Conservation (phyloP, 2,113 vertebrate species). For the Oxyruncus cristatus region DNA sequence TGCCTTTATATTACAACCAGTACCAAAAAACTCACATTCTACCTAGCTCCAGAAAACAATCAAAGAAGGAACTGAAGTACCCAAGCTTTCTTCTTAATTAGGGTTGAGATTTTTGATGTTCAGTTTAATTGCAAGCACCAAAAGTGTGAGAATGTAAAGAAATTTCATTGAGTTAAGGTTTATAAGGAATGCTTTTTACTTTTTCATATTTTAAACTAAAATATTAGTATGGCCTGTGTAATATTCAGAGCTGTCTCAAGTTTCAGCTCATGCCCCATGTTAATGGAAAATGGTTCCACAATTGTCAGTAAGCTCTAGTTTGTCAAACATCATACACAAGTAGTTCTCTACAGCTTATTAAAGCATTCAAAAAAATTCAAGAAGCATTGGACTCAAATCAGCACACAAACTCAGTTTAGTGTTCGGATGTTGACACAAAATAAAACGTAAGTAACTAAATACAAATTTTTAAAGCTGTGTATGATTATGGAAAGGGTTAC, state of each 20-base stretch:
- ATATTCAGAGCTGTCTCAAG: background rate
- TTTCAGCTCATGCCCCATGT: background rate
- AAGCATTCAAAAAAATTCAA: background rate
- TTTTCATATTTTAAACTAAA: background rate
- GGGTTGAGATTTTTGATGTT: background rate
- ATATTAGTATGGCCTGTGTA: background rate
- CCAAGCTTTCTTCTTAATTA: background rate
- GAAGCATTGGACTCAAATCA: background rate
- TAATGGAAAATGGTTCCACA: background rate
- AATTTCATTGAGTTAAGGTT: background rate
- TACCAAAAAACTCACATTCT: background rate
- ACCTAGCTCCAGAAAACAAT: background rate
- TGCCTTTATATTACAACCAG: background rate
- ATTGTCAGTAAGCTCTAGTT: background rate
- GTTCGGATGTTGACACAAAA: background rate
- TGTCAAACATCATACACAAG: background rate
- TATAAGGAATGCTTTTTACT: background rate
- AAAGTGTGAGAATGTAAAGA: background rate
- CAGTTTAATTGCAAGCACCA: background rate
- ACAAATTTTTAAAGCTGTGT: background rate
- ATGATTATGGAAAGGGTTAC: background rate
- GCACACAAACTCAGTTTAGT: background rate
- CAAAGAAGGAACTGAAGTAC: background rate
- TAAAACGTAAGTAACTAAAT: background rate
- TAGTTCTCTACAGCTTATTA: background rate